Evolutionary conservation across 2,888 invertebrate species (phyloP), one percentile per base, ranked within the genome.

Genomic region (Neoscelio sp.): DNA sequence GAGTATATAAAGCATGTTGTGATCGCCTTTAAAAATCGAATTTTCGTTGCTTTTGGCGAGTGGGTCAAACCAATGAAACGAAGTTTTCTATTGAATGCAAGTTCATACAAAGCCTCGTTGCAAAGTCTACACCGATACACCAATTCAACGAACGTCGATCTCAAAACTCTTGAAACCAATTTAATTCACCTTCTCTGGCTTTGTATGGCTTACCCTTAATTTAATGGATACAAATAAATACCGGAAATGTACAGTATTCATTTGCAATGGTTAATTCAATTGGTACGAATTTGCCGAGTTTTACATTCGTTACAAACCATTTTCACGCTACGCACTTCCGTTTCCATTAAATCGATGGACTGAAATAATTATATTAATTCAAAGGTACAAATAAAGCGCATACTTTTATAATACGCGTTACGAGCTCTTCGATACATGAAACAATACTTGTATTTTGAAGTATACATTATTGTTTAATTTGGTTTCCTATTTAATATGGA

Each of bases 11-110:
- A 75, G 52, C 54, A 56, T 56, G 54, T 56, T 62, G 64, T 46
- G 62, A 73, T 73, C 64, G 64, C 64, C 64, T 62, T 71, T 44
- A 52, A 62, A 71, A 71, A 71, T 62, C 71, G 73, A 73, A 73
- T 73, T 73, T 73, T 73, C 64, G 46, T 64, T 28, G 73, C 64
- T 73, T 64, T 73, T 64, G 64, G 64, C 64, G 64, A 54, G 64
- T 62, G 54, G 64, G 64, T 73, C 73, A 73, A 73, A 73, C 73
- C 73, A 64, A 65, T 64, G 56, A 46, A 64, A 65, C 44, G 64
- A 74, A 74, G 56, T 74, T 74, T 74, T 65, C 64, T 74, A 56
- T 64, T 54, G 48, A 74, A 74, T 56, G 38, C 73, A 64, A 74
- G 62, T 73, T 54, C 46, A 64, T 73, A 73, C 64, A 73, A 73